Conservation (phyloP, 2,797 vertebrate genomes). For the Peromyscus melanophrys region DNA sequence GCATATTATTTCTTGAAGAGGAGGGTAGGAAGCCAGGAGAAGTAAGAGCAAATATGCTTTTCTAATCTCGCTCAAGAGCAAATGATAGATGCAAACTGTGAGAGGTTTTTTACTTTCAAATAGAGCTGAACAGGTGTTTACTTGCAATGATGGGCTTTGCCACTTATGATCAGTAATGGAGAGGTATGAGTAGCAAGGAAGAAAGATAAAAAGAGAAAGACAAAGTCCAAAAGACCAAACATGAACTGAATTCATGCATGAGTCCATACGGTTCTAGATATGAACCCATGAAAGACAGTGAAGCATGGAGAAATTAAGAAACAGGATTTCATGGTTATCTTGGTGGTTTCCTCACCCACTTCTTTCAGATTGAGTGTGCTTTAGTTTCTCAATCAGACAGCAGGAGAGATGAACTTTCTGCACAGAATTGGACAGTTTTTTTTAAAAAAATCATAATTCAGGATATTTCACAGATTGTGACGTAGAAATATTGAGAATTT, state of each 20-base stretch:
- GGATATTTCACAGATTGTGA: constrained; percentile 28
- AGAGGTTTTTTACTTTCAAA: constrained; percentile 19
- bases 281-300: background rate
- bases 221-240: constrained; percentile 35
- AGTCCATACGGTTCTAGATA: background rate
- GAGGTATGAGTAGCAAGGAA: constrained; percentile 38
- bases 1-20: background rate
- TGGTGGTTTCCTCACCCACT: constrained; percentile 53
- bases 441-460: constrained; percentile 34
- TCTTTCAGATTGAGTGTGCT: constrained; percentile 71
- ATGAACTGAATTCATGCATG: constrained; percentile 18
- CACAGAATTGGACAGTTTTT: background rate
- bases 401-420: constrained; percentile 48
- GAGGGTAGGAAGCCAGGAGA: background rate
- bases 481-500: background rate
- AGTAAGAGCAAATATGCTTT: background rate
- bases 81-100: background rate
- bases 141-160: constrained; percentile 6
- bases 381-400: constrained; percentile 67
- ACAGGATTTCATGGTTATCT: constrained; percentile 36
- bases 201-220: constrained; percentile 35
- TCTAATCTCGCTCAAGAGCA: background rate
- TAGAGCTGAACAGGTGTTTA: background rate
- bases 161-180: constrained; percentile 12
- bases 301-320: constrained; percentile 61